These are phyloP conservation scores for Caenorhabditis sp. DNA, from an alignment of 2,888 invertebrate species.

Conservation along the genomic window DNA sequence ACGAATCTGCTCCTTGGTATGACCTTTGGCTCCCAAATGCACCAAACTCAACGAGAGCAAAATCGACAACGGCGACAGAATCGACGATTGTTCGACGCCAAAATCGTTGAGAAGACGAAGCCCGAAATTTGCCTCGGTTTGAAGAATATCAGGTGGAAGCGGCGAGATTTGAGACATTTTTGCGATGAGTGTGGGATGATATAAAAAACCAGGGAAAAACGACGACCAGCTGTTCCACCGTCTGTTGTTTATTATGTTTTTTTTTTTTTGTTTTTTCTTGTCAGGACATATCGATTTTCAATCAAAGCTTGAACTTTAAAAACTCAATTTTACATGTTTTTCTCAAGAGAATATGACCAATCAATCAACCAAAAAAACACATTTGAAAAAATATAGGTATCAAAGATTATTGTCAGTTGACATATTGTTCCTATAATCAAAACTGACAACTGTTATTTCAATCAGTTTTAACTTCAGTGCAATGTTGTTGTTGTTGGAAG, in stretches of 20 bases:
- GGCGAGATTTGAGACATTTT: not conserved
- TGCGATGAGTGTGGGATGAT: not conserved
- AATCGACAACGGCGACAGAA: conserved; percentile 33
- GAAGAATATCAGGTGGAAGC: not conserved
- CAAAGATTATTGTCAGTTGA: too few species aligned
- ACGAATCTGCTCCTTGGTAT: conserved; percentile 23
- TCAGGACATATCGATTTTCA: too few species aligned
- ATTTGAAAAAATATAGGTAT: too few species aligned
- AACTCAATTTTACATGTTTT: too few species aligned
- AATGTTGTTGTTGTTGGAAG: conserved; percentile 5
- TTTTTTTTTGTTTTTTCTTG: too few species aligned
- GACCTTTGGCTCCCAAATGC: conserved; percentile 32
- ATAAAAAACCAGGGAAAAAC: too few species aligned
- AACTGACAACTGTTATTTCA: too few species aligned
- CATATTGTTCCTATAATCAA: not conserved
- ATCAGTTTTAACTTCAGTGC: too few species aligned
- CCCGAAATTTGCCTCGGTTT: not conserved
- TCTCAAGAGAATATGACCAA: too few species aligned
- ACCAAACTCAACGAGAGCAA: conserved; percentile 20
- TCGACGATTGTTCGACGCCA: not conserved
- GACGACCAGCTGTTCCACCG: not conserved
- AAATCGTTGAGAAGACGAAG: not conserved
- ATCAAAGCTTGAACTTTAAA: too few species aligned
- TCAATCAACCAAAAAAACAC: too few species aligned
- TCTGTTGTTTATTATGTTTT: not conserved